phyloP scores from a whole-genome alignment of 1,140 invertebrate genomes.

The Drosophila elegans region DNA sequence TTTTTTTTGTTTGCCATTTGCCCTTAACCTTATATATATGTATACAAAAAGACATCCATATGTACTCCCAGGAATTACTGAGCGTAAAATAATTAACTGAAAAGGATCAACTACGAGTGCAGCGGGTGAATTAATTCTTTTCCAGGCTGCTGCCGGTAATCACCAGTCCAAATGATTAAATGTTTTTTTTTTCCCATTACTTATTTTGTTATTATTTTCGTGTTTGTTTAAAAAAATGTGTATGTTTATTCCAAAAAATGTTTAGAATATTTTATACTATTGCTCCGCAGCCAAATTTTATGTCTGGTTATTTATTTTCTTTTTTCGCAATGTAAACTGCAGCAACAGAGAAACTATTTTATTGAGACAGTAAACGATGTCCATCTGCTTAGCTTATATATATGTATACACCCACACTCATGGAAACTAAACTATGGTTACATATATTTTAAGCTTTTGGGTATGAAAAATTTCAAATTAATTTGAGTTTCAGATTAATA shows the following conservation, averaged over 20 bases:
- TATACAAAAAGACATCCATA: neutral
- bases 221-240: no score
- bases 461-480: no score
- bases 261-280: neutral
- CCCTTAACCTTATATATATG: neutral
- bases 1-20: neutral
- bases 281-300: no score
- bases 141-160: neutral
- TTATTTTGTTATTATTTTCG: neutral
- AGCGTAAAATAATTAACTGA: constrained; percentile 36
- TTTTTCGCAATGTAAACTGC: no score
- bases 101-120: constrained; percentile 15
- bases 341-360: neutral
- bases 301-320: no score
- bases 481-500: no score
- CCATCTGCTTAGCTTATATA: constrained; percentile 1
- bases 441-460: no score
- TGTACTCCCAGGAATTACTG: neutral
- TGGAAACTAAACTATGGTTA: no score
- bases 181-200: no score
- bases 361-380: neutral
- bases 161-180: neutral
- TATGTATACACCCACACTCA: no score
- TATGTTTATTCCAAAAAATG: neutral
- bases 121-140: constrained; percentile 22